A percentile compares a stretch with the other conserved stretches of the same genome.
phyloP scores from a whole-genome alignment of 2,797 vertebrate genomes.

The Eulemur albifrons region DNA sequence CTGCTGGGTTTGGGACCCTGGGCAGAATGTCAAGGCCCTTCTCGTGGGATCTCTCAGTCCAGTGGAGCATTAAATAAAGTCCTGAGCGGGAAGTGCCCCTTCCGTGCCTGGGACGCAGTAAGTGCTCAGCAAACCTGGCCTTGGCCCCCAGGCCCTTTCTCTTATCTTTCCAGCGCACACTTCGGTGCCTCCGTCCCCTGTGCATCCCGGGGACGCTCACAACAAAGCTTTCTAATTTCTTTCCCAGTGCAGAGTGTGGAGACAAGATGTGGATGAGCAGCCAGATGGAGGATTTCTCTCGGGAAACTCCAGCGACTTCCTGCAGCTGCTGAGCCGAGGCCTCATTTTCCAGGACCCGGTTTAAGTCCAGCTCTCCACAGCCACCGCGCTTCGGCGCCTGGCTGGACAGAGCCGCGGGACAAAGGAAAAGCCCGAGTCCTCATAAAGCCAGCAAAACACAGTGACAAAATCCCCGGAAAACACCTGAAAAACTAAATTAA shows the following conservation, averaged over 20 bases:
- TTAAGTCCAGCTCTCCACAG: rapidly evolving
- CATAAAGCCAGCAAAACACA: not conserved
- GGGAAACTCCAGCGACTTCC: not conserved
- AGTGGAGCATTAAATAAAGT: not conserved
- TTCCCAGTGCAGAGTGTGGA: not conserved
- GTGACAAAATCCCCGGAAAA: not conserved
- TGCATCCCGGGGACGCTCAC: not conserved
- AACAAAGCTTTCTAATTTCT: not conserved
- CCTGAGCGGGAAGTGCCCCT: rapidly evolving
- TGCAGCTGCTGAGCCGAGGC: not conserved
- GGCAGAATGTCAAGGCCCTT: not conserved
- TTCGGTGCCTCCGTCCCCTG: not conserved
- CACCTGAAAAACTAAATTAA: not conserved
- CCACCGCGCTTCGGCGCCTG: not conserved
- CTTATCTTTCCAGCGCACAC: not conserved
- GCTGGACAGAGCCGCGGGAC: rapidly evolving
- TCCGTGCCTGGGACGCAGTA: not conserved
- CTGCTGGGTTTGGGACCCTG: rapidly evolving
- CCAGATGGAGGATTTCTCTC: constrained; percentile 43
- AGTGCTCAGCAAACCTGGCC: not conserved
- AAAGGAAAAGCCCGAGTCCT: not conserved
- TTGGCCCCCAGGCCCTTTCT: not conserved
- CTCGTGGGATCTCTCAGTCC: not conserved
- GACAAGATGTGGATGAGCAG: not conserved
- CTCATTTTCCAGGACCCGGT: not conserved